phyloP scores from a whole-genome alignment of 2,797 vertebrate genomes.

The Tokudaia tokunoshimensis region DNA sequence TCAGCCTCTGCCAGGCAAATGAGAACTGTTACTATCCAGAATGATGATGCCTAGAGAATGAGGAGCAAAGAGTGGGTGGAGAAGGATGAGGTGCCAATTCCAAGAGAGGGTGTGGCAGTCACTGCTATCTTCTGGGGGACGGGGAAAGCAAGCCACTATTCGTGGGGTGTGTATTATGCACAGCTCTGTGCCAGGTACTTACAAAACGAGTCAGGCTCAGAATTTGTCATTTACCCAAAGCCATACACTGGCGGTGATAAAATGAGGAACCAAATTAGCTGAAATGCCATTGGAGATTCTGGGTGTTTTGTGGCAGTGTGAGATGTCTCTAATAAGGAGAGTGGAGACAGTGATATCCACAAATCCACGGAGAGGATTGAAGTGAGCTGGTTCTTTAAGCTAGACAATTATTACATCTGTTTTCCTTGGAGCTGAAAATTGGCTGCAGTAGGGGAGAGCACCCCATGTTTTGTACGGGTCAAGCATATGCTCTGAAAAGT shows the following conservation, averaged over 20 bases:
- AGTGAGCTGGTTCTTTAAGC: neutral
- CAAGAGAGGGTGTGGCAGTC: neutral
- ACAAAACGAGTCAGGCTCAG: neutral
- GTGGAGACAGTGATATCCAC: neutral
- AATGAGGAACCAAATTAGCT: neutral
- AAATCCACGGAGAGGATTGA: neutral
- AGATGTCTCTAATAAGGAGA: neutral
- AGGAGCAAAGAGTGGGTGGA: neutral
- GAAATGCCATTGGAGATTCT: neutral
- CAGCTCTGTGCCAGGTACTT: neutral
- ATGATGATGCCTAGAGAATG: neutral
- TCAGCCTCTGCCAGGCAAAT: neutral
- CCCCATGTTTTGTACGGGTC: neutral
- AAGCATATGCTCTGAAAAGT: neutral
- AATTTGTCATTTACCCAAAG: neutral
- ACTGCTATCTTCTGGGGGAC: neutral
- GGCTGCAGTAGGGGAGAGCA: neutral
- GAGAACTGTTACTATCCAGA: neutral
- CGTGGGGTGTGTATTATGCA: accelerated
- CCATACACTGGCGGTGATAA: neutral
- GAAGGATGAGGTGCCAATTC: neutral
- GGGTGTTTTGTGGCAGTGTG: neutral
- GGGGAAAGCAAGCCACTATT: neutral
- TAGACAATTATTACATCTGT: neutral
- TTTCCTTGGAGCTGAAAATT: neutral